Evolutionary conservation across 2,888 invertebrate genomes (phyloP), one percentile per base, ranked within the genome.

Genomic region (Netelia inedita): DNA sequence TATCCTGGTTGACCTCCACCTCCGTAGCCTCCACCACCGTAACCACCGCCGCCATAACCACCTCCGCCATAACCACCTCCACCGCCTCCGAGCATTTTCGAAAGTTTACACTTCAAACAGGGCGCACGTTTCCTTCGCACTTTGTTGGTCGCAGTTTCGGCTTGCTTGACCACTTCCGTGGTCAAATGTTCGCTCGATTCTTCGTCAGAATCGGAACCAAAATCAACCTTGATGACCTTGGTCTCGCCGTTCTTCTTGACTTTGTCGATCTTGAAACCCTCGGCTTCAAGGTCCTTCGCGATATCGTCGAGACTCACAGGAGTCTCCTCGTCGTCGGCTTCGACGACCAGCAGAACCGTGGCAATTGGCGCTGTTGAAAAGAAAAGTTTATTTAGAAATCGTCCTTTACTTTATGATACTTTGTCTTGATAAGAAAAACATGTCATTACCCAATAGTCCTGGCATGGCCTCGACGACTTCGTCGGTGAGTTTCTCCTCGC

Each of bases 291-390:
- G 21, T 91, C 92, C 65, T 88, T 89, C 9, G 92, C 92, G 1
- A 93, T 86, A n/a, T 92, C 90, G 50, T 93, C 92, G n/a, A 93
- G 87, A 63, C 87, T 87, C 19, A 91, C 90, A 8, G 91, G 89
- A 2, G 10, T 55, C 0, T 86, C 85, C 68, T 92, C 89, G n/a
- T 92, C 89, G 5, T 91, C 92, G 19, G 89, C 89, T 35, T 91
- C 92, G 57, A 93, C 81, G 8, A 93, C 79, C 28, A 93, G 79
- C 1, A 93, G 85, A 21, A 92, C 87, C 2, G 91, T 91, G 2
- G 91, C 91, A 63, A 92, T 68, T 2, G 93, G 93, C 71, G 88
- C 93, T 93, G 79, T 43, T 19, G 16, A 35, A 69, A n/a, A 46
- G 50, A 41, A 80, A 74, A 66, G 19, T 16, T 41, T 19, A 28